These are phyloP conservation scores for Notothenia coriiceps DNA, from an alignment of 2,113 vertebrate genomes.

Conservation along the genomic window DNA sequence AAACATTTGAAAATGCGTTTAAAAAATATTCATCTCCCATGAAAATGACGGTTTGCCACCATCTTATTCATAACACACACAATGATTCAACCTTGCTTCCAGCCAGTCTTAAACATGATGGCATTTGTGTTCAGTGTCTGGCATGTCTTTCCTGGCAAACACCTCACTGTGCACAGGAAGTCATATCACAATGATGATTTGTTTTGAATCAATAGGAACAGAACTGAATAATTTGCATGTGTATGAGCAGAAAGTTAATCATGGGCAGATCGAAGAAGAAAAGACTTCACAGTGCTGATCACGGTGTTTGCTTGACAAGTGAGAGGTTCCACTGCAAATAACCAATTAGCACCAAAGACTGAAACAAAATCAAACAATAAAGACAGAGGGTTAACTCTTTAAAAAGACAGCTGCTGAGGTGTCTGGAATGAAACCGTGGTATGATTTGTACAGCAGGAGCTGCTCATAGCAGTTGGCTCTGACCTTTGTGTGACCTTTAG, in stretches of 20 bases:
- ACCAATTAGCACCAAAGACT: slow-evolving; percentile 45
- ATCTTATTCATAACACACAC: background rate
- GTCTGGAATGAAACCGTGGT: background rate
- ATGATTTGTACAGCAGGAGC: slow-evolving; percentile 25
- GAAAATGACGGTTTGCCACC: background rate
- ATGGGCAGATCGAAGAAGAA: slow-evolving; percentile 4
- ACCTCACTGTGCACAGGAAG: slow-evolving; percentile 2
- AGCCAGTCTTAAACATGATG: background rate
- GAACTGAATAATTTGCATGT: slow-evolving; percentile 5
- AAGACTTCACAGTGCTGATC: slow-evolving; percentile 10
- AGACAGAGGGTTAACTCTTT: slow-evolving; percentile 6
- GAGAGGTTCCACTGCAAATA: slow-evolving; percentile 28
- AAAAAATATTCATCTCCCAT: slow-evolving; percentile 9
- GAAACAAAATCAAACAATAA: slow-evolving; percentile 10
- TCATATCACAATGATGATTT: slow-evolving; percentile 11
- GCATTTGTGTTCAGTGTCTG: background rate
- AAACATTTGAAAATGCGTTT: background rate
- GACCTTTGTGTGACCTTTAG: slow-evolving; percentile 68
- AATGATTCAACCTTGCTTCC: slow-evolving; percentile 16
- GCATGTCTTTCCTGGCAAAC: background rate
- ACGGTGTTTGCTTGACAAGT: slow-evolving; percentile 4
- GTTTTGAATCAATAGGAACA: background rate
- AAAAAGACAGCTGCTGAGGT: slow-evolving; percentile 20
- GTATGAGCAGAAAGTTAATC: slow-evolving; percentile 40
- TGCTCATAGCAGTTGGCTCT: slow-evolving; percentile 37